Percentiles rank a stretch among this genome's conserved stretches.
phyloP scores from a whole-genome alignment of 2,797 vertebrate species.

The Epinephelus coioides region DNA sequence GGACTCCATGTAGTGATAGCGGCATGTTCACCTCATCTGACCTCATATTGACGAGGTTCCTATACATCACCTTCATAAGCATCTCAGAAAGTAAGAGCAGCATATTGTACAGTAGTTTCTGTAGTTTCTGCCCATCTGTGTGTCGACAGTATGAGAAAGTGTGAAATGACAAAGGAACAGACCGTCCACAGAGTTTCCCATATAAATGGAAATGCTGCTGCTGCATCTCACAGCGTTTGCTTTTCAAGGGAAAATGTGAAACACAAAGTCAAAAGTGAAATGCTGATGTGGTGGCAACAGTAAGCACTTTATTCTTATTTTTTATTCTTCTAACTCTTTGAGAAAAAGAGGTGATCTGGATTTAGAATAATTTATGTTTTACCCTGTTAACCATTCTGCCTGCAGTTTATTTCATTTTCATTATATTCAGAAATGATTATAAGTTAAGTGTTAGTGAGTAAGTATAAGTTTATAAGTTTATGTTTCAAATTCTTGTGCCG shows the following conservation, averaged over 20 bases:
- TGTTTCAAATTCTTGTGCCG: neutral
- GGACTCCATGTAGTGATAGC: too few relatives aligned
- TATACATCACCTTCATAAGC: too few relatives aligned
- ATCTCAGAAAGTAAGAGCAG: neutral
- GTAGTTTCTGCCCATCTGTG: neutral
- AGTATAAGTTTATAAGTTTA: too few relatives aligned
- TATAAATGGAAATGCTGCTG: conserved; percentile 39
- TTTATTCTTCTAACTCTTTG: neutral
- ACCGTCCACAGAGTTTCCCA: neutral
- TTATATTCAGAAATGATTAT: neutral
- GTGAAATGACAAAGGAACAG: neutral
- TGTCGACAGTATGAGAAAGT: neutral
- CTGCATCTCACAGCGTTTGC: neutral
- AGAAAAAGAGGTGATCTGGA: neutral
- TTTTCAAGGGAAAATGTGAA: conserved; percentile 1
- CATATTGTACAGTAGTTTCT: neutral
- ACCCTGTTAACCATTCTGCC: neutral
- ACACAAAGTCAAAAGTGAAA: neutral
- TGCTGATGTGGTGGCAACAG: conserved; percentile 3
- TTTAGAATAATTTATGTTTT: neutral
- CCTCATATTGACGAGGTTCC: too few relatives aligned
- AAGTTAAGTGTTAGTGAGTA: too few relatives aligned
- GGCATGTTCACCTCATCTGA: too few relatives aligned
- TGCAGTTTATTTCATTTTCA: neutral
- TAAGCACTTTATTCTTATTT: neutral